phyloP scores from a whole-genome alignment of 2,888 invertebrate species.

The Macrophya alboannulata region DNA sequence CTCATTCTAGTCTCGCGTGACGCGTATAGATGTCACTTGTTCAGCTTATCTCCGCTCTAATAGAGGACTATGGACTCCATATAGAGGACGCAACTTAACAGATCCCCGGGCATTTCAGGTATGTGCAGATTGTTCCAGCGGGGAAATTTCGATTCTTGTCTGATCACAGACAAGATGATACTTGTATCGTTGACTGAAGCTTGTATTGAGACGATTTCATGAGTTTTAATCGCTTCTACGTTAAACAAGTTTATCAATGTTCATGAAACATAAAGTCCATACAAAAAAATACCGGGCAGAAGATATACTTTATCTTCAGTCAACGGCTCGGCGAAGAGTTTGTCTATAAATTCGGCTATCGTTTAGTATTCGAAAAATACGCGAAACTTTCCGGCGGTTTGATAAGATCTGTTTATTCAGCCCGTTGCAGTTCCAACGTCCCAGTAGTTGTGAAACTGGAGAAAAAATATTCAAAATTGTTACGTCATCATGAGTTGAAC shows the following conservation, averaged over 20 bases:
- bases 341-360: neutral
- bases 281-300: neutral
- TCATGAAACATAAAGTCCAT: neutral
- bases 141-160: constrained; percentile 20
- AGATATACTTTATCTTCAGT: neutral
- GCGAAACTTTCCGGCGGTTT: neutral
- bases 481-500: constrained; percentile 22
- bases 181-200: too few relatives aligned
- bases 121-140: constrained; percentile 12
- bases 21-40: neutral
- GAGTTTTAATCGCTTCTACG: neutral
- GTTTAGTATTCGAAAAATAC: neutral
- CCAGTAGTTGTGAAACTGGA: neutral
- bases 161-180: neutral
- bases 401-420: neutral
- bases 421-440: neutral
- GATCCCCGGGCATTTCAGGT: neutral
- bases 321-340: neutral
- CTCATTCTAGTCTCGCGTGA: neutral
- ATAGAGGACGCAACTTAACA: too few relatives aligned
- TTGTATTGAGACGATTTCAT: neutral
- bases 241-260: neutral
- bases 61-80: too few relatives aligned
- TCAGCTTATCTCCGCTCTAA: neutral
- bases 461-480: neutral